These are phyloP conservation scores for Dipodomys stephensi DNA, from an alignment of 2,113 vertebrate species.

Conservation along the genomic window DNA sequence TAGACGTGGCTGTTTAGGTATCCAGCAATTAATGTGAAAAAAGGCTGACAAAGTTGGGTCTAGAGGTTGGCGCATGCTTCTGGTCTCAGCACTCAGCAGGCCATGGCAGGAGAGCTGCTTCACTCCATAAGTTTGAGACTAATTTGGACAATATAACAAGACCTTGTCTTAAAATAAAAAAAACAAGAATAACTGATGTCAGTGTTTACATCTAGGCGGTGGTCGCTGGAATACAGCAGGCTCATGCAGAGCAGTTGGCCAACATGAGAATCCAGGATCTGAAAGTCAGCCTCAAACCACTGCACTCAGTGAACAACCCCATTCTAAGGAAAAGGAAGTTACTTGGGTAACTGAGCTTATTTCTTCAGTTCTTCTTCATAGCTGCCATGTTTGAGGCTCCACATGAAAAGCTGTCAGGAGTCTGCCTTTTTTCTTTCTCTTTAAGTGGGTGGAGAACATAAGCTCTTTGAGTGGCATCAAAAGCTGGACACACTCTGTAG, in stretches of 20 bases:
- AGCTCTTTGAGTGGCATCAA: constrained; percentile 15
- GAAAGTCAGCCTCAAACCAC: constrained; percentile 97
- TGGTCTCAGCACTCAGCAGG: not conserved
- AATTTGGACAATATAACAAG: not conserved
- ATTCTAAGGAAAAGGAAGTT: constrained; percentile 99
- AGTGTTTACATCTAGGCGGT: constrained; percentile 90
- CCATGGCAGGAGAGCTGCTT: not conserved
- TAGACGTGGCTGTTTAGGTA: not conserved
- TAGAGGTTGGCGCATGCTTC: not conserved
- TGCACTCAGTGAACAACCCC: constrained; percentile 99
- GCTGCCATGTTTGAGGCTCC: constrained; percentile 5
- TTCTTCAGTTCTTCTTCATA: constrained; percentile 13
- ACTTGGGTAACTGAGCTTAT: constrained; percentile 90
- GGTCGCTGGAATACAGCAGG: constrained; percentile 98
- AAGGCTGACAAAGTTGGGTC: not conserved
- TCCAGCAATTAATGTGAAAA: constrained; percentile 46
- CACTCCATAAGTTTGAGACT: not conserved
- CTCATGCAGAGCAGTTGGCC: constrained; percentile 97
- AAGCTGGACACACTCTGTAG: constrained; percentile 18
- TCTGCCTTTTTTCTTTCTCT: constrained; percentile 17
- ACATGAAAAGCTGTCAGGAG: not conserved
- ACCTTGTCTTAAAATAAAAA: not conserved
- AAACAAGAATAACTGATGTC: not conserved
- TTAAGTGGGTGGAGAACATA: constrained; percentile 3
- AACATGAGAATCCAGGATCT: constrained; percentile 99